Conservation (phyloP, 2,888 invertebrate genomes). For the Phyllotreta striolata region DNA sequence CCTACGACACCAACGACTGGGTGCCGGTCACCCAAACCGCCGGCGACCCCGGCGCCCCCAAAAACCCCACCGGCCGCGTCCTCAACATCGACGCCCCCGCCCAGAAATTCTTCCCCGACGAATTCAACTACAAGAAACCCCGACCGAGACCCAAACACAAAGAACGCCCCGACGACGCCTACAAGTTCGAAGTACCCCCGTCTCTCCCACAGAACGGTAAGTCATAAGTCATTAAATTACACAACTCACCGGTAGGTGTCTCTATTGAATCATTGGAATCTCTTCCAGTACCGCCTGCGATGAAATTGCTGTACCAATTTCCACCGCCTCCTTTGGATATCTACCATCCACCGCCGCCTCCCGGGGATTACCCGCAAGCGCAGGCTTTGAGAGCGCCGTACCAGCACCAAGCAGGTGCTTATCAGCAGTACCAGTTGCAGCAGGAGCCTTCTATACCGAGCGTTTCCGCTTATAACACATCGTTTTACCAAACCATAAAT, state of each 20-base stretch:
- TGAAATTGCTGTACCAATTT: conserved; percentile 35
- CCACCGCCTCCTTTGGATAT: conserved; percentile 37
- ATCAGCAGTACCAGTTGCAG: conserved; percentile 42
- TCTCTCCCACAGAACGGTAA: conserved; percentile 43
- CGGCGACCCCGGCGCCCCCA: conserved; percentile 43
- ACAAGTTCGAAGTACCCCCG: conserved; percentile 52
- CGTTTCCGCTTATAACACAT: conserved; percentile 42
- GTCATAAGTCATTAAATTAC: conserved; percentile 11
- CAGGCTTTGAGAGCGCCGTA: conserved; percentile 38
- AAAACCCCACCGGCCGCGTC: conserved; percentile 53
- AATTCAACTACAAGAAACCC: conserved; percentile 49
- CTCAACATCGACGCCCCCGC: conserved; percentile 53
- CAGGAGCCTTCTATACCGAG: conserved; percentile 16
- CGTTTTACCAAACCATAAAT: conserved; percentile 44
- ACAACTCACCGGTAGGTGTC: not conserved
- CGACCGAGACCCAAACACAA: conserved; percentile 51
- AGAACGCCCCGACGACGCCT: conserved; percentile 40
- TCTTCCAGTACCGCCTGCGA: conserved; percentile 9
- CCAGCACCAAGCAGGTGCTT: conserved; percentile 44
- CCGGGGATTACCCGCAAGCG: conserved; percentile 23
- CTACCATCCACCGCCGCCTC: conserved; percentile 26
- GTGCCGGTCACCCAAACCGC: conserved; percentile 61
- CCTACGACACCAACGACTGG: conserved; percentile 64
- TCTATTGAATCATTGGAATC: not conserved
- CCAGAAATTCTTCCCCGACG: conserved; percentile 52